Evolutionary conservation across 2,113 vertebrate species (phyloP), one percentile per base, ranked within the genome.

Genomic region (Neolamprologus tretocephalus): DNA sequence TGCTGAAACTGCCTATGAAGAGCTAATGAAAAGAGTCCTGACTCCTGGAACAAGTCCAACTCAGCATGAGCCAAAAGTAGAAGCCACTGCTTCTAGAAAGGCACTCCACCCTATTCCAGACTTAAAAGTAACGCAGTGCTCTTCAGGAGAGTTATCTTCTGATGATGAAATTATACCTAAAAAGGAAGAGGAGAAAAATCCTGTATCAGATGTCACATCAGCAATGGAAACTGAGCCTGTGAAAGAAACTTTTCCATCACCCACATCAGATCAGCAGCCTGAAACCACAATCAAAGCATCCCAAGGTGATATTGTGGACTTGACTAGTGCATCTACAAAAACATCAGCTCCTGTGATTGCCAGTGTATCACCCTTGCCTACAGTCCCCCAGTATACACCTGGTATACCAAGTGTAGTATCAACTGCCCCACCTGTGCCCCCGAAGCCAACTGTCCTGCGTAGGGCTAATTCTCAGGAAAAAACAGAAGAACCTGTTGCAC

Each of bases 91-190:
- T 51, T 94, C 93, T 51, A 97, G 95, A 94, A 97, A 96, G 80
- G 92, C 97, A 83, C 96, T 97, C 23, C 96, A 97, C 58, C 97
- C 98, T 71, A 99, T 99, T 90, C 99, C 99, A 88, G 98, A 99
- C 95, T 97, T 99, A 92, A 99, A 96, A 95, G 99, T 99, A 93
- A 99, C 98, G 7, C 98, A 99, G 80, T 99, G 99, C 90, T 99
- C 99, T 91, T 98, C 99, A 47, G 92, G 97, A 94, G 98, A 99
- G 94, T 86, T 97, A 75, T 98, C 98, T 92, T 97, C 97, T 81
- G 98, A 99, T 91, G 98, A 98, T 86, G 98, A 99, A 90, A 91
- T 91, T 94, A 40, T 83, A 6, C 84, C 90, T 86, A 95, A 94
- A 96, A 97, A 96, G 91, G 96, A 97, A 87, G 97, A 97, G 8